Conservation (phyloP, 2,888 invertebrate genomes). For the Chirona hameri region DNA sequence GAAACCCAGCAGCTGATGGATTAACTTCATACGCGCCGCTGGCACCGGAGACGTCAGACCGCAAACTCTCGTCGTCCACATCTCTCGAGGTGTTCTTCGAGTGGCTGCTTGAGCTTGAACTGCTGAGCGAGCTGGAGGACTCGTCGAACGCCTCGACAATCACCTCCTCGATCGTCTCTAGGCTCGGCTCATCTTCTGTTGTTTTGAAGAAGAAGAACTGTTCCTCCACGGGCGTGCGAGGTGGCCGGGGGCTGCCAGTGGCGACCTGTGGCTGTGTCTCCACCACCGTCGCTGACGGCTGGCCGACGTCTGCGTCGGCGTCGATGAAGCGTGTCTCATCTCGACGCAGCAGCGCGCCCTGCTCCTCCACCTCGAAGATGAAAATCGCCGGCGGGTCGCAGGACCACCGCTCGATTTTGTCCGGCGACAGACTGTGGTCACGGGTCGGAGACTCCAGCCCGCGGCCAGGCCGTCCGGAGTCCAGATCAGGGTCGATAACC, state of each 20-base stretch:
- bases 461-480: not conserved
- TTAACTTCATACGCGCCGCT: not conserved
- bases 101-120: not conserved
- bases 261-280: not conserved
- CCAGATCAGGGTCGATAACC: not conserved
- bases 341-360: not conserved
- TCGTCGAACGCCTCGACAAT: slow-evolving; percentile 6
- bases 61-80: not conserved
- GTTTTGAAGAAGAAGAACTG: not conserved
- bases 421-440: not conserved
- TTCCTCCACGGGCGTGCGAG: not conserved
- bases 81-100: slow-evolving; percentile 4
- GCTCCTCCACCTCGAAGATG: not conserved
- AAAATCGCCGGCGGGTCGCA: not conserved
- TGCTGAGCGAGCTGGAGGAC: not conserved
- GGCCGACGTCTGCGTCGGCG: not conserved
- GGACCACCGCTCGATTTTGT: not conserved
- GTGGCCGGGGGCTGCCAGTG: not conserved
- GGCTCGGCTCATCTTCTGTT: not conserved
- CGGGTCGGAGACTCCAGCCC: not conserved
- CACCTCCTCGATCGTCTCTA: slow-evolving; percentile 2
- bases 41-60: not conserved
- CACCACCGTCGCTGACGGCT: not conserved
- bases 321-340: not conserved
- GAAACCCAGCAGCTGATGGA: not conserved